Evolutionary conservation across 2,113 vertebrate species (phyloP), one percentile per base, ranked within the genome.

Genomic region (Martes martes): DNA sequence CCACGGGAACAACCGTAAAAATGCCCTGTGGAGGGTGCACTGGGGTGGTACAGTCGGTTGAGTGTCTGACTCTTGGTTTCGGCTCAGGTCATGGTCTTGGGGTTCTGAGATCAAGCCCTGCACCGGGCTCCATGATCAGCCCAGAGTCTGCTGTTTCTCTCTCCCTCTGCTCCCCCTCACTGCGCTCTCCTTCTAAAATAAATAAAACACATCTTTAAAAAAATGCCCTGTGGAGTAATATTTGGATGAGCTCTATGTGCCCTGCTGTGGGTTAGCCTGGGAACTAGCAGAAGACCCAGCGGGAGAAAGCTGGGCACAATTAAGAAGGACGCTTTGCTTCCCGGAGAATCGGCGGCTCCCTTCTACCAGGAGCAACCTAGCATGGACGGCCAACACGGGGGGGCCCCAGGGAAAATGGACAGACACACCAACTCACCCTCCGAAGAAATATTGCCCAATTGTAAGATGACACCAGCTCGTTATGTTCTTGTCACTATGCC

Each of bases 261-360:
- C 5, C 21, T 11, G 0, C 24, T 28, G 2, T 31, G 33, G 4
- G 4, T 11, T 23, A 31, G 5, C 2, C 4, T 1, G 0, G 2
- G 2, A 11, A 24, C 9, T 33, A 61, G 23, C 76, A 18, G 24
- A 28, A 71, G n/a, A 11, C 21, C 39, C 18, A 1, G 36, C 11
- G 3, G 8, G 13, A 24, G 24, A 26, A 42, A 42, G 6, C 7
- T 4, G 1, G 4, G 47, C 8, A 57, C 28, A 19, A 14, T 8
- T 4, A 1, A 55, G 63, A 4, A 42, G n/a, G 31, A 4, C 0
- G 2, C n/a, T 10, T 23, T 0, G n/a, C 45, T 42, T 87, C 65
- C 24, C 0, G 0, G 23, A 13, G 5, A 19, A 2, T 2, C 6
- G 2, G 11, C 2, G 0, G 0, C 13, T 28, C 6, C 31, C 84